Evolutionary conservation across 1,140 invertebrate genomes (phyloP).

Genomic region (Coenobita brevimanus): DNA sequence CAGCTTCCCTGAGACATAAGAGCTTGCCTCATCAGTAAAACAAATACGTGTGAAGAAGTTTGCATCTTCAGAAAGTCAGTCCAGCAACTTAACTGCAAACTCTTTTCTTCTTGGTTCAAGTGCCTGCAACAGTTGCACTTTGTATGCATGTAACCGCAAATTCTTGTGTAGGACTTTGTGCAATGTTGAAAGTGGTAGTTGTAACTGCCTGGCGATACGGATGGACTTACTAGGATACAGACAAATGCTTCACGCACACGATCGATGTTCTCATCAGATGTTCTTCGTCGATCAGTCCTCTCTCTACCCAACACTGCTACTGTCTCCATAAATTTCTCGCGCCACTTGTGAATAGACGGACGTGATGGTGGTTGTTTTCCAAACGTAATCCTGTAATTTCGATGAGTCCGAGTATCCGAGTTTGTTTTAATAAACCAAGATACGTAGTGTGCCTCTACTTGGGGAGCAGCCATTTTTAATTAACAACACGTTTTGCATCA

Average conservation of each 20-base stretch:
- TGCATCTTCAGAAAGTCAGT: too few relatives aligned
- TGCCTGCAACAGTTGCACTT: too few relatives aligned
- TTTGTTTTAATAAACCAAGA: constrained; percentile 28
- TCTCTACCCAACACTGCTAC: constrained; percentile 14
- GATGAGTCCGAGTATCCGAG: constrained; percentile 6
- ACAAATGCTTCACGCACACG: constrained; percentile 28
- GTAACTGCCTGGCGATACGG: constrained; percentile 12
- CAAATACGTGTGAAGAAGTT: too few relatives aligned
- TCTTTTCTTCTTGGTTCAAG: too few relatives aligned
- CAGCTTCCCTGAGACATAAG: too few relatives aligned
- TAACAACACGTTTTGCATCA: constrained; percentile 13
- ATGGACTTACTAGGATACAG: constrained; percentile 11
- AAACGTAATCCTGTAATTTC: constrained; percentile 15
- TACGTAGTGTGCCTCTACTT: constrained; percentile 13
- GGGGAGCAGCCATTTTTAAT: constrained; percentile 27
- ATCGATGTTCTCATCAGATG: constrained; percentile 13
- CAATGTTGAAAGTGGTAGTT: constrained; percentile 22
- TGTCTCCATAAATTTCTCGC: constrained; percentile 11
- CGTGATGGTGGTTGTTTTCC: constrained; percentile 33
- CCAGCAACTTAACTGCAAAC: too few relatives aligned
- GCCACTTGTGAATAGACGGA: constrained; percentile 11
- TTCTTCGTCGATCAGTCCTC: background rate
- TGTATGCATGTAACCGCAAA: too few relatives aligned
- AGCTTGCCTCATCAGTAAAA: too few relatives aligned
- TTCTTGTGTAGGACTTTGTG: too few relatives aligned